Conservation (phyloP, 2,113 vertebrate genomes). For the Triplophysa rosa region DNA sequence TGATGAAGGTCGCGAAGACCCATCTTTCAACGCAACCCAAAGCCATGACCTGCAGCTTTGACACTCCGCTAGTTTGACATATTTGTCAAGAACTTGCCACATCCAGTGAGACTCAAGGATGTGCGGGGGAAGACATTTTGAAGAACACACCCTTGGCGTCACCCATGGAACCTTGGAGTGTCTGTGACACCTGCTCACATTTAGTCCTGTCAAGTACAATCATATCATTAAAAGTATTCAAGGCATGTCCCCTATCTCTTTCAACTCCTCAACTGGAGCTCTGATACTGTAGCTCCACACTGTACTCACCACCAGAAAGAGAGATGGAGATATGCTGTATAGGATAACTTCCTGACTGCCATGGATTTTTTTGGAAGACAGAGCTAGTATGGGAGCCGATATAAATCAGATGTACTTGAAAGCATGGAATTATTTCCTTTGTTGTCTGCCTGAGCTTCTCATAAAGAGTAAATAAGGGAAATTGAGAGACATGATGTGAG, state of each 20-base stretch:
- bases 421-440: conserved; percentile 20
- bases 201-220: conserved; percentile 47
- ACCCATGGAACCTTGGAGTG: conserved; percentile 17
- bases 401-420: conserved; percentile 27
- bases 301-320: not conserved
- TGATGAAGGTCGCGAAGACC: conserved; percentile 24
- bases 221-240: conserved; percentile 25
- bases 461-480: conserved; percentile 34
- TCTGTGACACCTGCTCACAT: conserved; percentile 54
- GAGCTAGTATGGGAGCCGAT: not conserved
- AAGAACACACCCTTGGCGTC: conserved; percentile 48
- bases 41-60: conserved; percentile 32
- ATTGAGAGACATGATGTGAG: conserved; percentile 25
- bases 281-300: not conserved
- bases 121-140: conserved; percentile 38
- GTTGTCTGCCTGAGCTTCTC: conserved; percentile 13
- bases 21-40: conserved; percentile 12
- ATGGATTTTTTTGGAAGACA: not conserved
- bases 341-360: not conserved
- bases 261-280: conserved; percentile 10
- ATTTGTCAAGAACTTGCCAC: conserved; percentile 52
- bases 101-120: conserved; percentile 45
- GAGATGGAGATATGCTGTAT: not conserved
- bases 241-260: conserved; percentile 26
- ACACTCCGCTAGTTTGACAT: conserved; percentile 41